Evolutionary conservation across 2,113 vertebrate genomes (phyloP).

Genomic region (Notarius lentiginosus): DNA sequence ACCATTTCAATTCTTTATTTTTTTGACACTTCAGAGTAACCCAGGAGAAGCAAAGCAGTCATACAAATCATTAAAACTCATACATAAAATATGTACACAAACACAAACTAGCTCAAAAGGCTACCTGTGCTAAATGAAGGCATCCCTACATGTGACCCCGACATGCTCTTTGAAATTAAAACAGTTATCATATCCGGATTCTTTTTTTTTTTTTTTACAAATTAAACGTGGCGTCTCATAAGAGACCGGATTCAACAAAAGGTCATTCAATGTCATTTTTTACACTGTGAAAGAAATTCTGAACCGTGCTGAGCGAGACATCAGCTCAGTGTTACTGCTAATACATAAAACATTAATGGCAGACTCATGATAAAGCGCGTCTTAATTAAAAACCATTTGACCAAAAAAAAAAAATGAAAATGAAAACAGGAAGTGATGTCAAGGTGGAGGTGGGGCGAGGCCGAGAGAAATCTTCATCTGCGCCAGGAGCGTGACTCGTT

Average conservation of each 20-base stretch:
- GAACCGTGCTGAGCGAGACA: background rate
- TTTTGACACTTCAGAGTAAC: conserved; percentile 89
- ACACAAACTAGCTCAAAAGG: conserved; percentile 77
- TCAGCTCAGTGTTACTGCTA: conserved; percentile 68
- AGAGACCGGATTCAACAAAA: conserved; percentile 74
- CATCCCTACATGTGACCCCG: conserved; percentile 78
- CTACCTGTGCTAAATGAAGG: conserved; percentile 81
- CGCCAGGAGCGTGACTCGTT: conserved; percentile 95
- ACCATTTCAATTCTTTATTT: conserved; percentile 99
- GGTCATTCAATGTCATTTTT: background rate
- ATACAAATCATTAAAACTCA: conserved; percentile 95
- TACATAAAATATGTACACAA: conserved; percentile 98
- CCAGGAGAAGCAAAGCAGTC: conserved; percentile 91
- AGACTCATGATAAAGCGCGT: conserved; percentile 48
- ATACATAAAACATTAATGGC: conserved; percentile 55
- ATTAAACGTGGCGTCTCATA: conserved; percentile 78
- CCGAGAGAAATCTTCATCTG: conserved; percentile 79
- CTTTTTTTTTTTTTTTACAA: conserved; percentile 45
- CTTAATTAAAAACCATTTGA: conserved; percentile 54
- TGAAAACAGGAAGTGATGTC: conserved; percentile 32
- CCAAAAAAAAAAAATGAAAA: conserved; percentile 1
- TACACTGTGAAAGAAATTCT: background rate
- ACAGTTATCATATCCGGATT: conserved; percentile 54
- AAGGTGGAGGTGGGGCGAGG: conserved; percentile 16
- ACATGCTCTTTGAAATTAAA: conserved; percentile 59